Evolutionary conservation across 2,797 vertebrate genomes (phyloP).

Genomic region (Cheirogaleus major): DNA sequence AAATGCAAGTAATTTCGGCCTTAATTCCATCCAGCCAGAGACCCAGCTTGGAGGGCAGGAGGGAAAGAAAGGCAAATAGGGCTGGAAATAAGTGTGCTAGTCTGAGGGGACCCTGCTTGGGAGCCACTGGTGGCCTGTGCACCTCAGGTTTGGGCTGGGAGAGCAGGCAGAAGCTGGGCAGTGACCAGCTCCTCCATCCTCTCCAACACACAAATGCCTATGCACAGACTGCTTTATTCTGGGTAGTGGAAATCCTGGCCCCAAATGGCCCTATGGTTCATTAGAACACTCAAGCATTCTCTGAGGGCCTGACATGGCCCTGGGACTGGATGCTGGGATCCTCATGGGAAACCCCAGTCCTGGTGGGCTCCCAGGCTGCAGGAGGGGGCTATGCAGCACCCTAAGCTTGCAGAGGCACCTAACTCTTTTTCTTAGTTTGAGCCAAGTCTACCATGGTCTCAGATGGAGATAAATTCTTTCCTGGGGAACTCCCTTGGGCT

Average conservation of each 20-base stretch:
- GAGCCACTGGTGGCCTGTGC: background rate
- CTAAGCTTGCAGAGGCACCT: background rate
- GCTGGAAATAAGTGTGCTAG: background rate
- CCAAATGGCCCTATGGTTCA: background rate
- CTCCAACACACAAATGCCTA: no score
- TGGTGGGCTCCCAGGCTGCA: no score
- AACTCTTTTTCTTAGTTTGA: background rate
- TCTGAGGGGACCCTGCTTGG: background rate
- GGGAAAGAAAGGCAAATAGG: background rate
- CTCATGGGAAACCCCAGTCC: background rate
- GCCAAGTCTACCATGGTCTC: background rate
- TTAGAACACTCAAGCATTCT: background rate
- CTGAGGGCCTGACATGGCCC: background rate
- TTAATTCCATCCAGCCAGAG: constrained; percentile 72
- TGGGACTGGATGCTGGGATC: background rate
- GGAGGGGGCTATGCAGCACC: background rate
- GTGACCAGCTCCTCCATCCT: background rate
- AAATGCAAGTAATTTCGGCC: constrained; percentile 66
- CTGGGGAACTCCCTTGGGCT: background rate
- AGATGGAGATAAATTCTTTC: background rate
- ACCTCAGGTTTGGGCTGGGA: background rate
- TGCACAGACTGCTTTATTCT: background rate
- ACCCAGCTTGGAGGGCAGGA: background rate
- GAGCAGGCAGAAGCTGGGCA: background rate
- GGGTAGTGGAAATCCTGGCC: background rate